Base-by-base conservation (phyloP, 2,797 vertebrate species). In the Eupleurogrammus muticus region DNA sequence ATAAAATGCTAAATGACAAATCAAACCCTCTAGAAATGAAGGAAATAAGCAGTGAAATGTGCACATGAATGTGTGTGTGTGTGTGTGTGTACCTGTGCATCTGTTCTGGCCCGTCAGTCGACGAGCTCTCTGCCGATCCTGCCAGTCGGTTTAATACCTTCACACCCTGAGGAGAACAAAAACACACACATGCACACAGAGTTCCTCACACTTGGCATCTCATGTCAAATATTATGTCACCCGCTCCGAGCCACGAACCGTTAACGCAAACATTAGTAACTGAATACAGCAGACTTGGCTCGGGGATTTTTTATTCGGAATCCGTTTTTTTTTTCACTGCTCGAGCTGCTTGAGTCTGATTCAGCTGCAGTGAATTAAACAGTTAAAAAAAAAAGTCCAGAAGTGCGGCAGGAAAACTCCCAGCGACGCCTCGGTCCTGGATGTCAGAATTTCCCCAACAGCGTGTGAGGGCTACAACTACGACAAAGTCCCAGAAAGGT, bases 91-190 rank as follows among this genome's bases (percentile, higher is more conserved):
- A 87, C 83, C 95, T 97, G 96, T 90, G 85, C 96, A 97, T 96
- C 96, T 99, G 97, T 93, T 96, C 81, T 77, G 84, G 88, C 93
- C 90, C 88, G 85, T 97, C 96, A 95, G 83, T 90, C 87, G 68
- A 83, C 79, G 75, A 85, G 88, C 66, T 77, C 82, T 82, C 70
- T 91, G 90, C 92, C 93, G 92, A 89, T 86, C 87, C 77, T 79
- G 93, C 94, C 96, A 96, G 95, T 95, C 96, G 95, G 91, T 93
- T 93, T 95, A 92, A 96, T 95, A 94, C 92, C 75, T 91, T 88
- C 75, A 86, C 87, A 87, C 84, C 87, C 87, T 51, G 63, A 85
- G 64, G 83, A 80, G 82, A 90, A 83, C 81, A 83, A 78, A n/a
- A 82, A 79, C 74, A 60, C 77, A 75, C 74, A 66, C 73, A 60